phyloP scores from a whole-genome alignment of 2,888 invertebrate species.

The Phengaris alcon region DNA sequence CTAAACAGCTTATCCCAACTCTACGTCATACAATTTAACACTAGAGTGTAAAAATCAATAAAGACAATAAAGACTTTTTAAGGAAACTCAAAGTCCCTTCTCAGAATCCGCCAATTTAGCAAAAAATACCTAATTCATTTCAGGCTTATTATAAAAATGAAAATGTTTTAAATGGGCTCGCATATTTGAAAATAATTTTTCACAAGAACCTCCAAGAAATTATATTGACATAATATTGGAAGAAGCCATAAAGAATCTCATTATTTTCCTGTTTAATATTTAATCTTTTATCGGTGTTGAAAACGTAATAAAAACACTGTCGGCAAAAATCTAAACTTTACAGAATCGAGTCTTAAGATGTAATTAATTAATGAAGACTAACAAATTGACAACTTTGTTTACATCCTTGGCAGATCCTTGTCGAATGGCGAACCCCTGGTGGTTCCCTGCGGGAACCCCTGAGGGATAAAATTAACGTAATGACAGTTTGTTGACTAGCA shows the following conservation, averaged over 20 bases:
- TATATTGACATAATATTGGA: neutral
- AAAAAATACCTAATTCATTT: neutral
- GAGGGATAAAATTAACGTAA: too few relatives aligned
- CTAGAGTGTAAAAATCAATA: neutral
- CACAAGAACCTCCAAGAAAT: neutral
- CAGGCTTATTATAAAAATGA: neutral
- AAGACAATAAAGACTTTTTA: neutral
- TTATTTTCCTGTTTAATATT: neutral
- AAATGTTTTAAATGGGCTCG: neutral
- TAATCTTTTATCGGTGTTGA: neutral
- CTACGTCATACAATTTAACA: neutral
- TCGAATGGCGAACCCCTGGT: too few relatives aligned
- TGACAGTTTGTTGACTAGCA: too few relatives aligned
- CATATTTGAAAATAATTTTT: neutral
- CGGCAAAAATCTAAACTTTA: neutral
- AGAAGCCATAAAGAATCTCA: slow-evolving; percentile 9
- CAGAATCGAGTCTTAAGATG: too few relatives aligned
- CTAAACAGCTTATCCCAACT: too few relatives aligned
- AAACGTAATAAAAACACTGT: neutral
- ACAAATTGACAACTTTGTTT: neutral
- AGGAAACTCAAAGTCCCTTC: neutral
- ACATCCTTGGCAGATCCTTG: neutral
- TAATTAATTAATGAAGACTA: too few relatives aligned
- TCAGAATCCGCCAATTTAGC: neutral
- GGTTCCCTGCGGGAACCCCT: too few relatives aligned